A percentile compares a stretch with the other conserved stretches of the same genome.
Conservation (phyloP, 2,888 invertebrate genomes). For the Acrobasis consociella region DNA sequence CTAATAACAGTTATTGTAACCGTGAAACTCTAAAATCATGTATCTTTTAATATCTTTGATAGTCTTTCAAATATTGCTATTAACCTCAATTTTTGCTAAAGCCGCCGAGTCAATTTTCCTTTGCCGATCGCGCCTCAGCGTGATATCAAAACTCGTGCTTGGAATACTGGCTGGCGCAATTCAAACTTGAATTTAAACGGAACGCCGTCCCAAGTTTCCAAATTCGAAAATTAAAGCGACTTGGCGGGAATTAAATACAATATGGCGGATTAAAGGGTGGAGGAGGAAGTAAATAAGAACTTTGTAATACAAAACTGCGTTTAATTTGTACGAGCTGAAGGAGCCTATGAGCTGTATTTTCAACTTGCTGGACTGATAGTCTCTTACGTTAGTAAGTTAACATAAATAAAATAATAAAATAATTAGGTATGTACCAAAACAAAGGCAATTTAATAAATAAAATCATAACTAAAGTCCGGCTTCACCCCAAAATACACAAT, state of each 20-base stretch:
- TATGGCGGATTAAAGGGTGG: conserved; percentile 50
- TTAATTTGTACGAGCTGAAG: not conserved
- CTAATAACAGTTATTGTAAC: no score
- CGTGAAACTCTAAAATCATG: no score
- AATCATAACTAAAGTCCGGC: no score
- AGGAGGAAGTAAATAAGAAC: not conserved
- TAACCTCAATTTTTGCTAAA: conserved; percentile 26
- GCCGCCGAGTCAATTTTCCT: conserved; percentile 49
- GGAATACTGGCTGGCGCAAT: conserved; percentile 73
- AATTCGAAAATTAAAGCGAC: conserved; percentile 78
- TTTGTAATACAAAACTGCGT: not conserved
- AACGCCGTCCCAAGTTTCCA: conserved; percentile 71
- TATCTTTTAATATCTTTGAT: not conserved
- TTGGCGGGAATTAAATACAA: conserved; percentile 75
- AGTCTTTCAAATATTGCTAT: conserved; percentile 3
- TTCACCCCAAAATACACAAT: no score
- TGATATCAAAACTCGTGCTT: conserved; percentile 75
- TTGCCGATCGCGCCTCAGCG: conserved; percentile 43
- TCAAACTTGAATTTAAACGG: conserved; percentile 79
- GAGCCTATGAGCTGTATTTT: no score
- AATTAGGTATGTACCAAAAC: no score
- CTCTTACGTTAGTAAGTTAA: no score
- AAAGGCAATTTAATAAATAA: no score
- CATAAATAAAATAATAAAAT: no score
- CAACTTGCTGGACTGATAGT: no score